Conservation (phyloP, 2,888 invertebrate species). For the Eupelmus urozonus region DNA sequence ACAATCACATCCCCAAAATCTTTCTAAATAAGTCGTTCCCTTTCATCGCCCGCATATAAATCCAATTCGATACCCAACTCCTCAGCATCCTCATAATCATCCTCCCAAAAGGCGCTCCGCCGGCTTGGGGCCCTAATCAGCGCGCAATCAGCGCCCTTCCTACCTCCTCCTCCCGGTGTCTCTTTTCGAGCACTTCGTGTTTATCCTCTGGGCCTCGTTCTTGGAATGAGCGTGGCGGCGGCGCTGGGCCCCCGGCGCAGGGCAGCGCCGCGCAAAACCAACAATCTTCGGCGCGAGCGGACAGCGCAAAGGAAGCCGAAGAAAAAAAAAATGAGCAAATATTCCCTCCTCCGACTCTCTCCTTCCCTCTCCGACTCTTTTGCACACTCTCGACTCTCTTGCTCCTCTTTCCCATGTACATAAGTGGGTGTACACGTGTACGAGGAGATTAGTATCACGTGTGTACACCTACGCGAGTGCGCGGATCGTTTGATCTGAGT, state of each 20-base stretch:
- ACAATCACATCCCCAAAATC: too few species aligned
- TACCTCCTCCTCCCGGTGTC: conserved; percentile 65
- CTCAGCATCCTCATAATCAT: too few species aligned
- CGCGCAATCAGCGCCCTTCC: conserved; percentile 73
- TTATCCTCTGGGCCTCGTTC: conserved; percentile 65
- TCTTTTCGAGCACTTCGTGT: conserved; percentile 1
- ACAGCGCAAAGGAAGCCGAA: conserved; percentile 5
- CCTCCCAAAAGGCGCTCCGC: too few species aligned
- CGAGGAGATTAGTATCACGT: too few species aligned
- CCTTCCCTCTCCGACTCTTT: not conserved
- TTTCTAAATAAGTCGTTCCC: too few species aligned
- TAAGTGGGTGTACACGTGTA: not conserved
- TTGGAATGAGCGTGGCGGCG: conserved; percentile 68
- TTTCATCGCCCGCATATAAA: too few species aligned
- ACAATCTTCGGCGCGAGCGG: conserved; percentile 68
- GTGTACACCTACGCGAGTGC: too few species aligned
- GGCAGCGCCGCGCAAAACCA: conserved; percentile 70
- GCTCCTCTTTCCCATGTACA: not conserved
- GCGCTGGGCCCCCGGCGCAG: conserved; percentile 65
- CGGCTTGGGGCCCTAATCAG: conserved; percentile 73
- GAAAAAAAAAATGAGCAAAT: conserved; percentile 36
- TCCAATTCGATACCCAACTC: too few species aligned
- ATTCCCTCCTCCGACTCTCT: not conserved
- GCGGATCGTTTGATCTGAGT: too few species aligned
- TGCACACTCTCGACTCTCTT: not conserved